Conservation (phyloP, 2,888 invertebrate genomes). For the Chloroclystis v-ata region DNA sequence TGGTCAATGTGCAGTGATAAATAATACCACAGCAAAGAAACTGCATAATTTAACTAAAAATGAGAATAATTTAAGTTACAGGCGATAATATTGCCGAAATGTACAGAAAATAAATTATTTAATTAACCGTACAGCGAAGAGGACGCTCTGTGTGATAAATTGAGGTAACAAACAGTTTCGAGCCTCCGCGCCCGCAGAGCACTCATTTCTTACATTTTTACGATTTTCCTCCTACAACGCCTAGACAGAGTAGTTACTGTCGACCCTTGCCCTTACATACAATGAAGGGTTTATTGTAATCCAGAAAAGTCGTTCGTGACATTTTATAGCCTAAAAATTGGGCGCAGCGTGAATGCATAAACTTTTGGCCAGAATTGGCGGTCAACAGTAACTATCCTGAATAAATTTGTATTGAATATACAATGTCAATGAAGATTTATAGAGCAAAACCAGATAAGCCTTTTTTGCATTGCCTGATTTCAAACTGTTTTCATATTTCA, state of each 20-base stretch:
- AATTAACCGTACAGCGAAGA: slow-evolving; percentile 16
- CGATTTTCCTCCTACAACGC: slow-evolving; percentile 42
- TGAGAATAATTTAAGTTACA: no score
- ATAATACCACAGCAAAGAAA: no score
- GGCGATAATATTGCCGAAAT: no score
- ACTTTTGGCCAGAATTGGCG: slow-evolving; percentile 15
- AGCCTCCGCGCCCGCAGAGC: slow-evolving; percentile 28
- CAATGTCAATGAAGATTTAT: no score
- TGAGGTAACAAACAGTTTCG: slow-evolving; percentile 39
- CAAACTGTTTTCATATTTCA: no score
- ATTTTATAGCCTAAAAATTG: slow-evolving; percentile 26
- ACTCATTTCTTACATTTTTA: slow-evolving; percentile 39
- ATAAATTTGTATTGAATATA: no score
- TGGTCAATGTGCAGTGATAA: no score
- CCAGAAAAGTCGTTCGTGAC: slow-evolving; percentile 33
- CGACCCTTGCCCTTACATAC: slow-evolving; percentile 33
- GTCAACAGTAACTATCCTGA: slow-evolving; percentile 11
- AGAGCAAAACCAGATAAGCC: no score
- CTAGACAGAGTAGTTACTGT: slow-evolving; percentile 33
- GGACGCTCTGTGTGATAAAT: slow-evolving; percentile 35
- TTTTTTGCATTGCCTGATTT: no score
- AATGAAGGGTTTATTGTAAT: slow-evolving; percentile 39
- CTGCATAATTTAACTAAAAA: no score
- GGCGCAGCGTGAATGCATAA: slow-evolving; percentile 14
- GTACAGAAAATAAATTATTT: background rate